Evolutionary conservation across 2,888 invertebrate species (phyloP).

Genomic region (Lottia scabra): DNA sequence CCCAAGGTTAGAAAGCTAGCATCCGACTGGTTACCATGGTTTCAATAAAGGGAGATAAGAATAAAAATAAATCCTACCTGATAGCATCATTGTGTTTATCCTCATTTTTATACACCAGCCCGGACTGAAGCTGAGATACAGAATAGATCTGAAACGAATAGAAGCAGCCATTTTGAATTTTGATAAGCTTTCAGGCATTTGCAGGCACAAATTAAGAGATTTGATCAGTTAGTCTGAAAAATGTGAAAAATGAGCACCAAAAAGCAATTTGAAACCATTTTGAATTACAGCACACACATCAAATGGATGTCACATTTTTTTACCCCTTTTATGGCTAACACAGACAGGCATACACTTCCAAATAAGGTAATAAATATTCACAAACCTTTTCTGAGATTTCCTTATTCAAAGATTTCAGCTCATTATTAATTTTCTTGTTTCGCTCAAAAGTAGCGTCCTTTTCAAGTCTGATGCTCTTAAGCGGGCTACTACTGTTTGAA

Average conservation of each 20-base stretch:
- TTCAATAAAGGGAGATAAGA: background rate
- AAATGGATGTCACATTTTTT: too few relatives aligned
- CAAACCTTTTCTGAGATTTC: conserved; percentile 58
- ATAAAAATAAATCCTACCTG: conserved; percentile 38
- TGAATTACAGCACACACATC: too few relatives aligned
- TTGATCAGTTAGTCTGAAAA: too few relatives aligned
- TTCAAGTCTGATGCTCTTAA: conserved; percentile 46
- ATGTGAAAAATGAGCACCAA: too few relatives aligned
- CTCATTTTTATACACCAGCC: conserved; percentile 60
- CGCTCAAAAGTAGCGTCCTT: conserved; percentile 49
- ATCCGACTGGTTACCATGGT: too few relatives aligned
- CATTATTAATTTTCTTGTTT: conserved; percentile 55
- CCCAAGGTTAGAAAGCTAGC: too few relatives aligned
- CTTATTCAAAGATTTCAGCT: conserved; percentile 51
- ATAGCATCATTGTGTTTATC: conserved; percentile 62
- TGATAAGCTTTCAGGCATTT: too few relatives aligned
- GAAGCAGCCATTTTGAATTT: too few relatives aligned
- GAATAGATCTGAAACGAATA: conserved; percentile 48
- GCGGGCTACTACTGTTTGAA: conserved; percentile 9
- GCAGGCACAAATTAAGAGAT: too few relatives aligned
- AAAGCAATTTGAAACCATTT: too few relatives aligned
- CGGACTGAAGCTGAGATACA: conserved; percentile 55
- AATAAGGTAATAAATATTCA: background rate
- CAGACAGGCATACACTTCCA: background rate
- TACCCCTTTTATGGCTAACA: too few relatives aligned